Base-by-base conservation (phyloP, 2,888 invertebrate genomes). In the Drosophila picticornis region DNA sequence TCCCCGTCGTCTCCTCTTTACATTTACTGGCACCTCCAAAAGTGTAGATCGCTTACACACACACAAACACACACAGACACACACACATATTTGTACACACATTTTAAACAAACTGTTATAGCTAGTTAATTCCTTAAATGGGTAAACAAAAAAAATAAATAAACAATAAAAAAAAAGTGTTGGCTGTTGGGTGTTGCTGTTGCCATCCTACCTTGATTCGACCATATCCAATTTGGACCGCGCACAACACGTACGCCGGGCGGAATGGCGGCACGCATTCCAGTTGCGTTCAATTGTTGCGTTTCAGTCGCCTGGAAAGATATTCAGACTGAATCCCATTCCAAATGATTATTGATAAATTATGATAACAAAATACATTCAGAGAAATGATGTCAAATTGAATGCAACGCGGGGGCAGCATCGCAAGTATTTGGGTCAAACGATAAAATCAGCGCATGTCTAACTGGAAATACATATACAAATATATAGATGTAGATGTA, bases 191-290 rank as follows among this genome's bases (percentile, higher is more conserved):
- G n/a, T n/a, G n/a, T n/a, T 31, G 25, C 31, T 46, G 53, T 7
- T 53, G 63, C 36, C 40, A 40, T 75, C 83, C 90, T 93, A 95
- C 95, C 95, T 94, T 97, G 97, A 92, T 96, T 95, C 63, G 94
- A 95, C 97, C 97, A 97, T 91, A 95, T 95, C 97, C 97, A 97
- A 93, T 97, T 96, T 40, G 96, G 96, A 22, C 97, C 97, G 63
- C 97, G 94, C 13, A 97, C 96, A 65, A 97, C 97, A 81, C 97
- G 94, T 73, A 96, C 94, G 50, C 97, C 97, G 56, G 96, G 95
- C 84, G 95, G 95, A 92, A 96, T 91, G 74, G 91, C 80, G 80
- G 93, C 84, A 66, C 90, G 90, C 91, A 92, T 91, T 75, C 69
- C 85, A 52, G 64, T 67, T 46, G 46, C 46, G 58, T 69, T 75